Evolutionary conservation across 2,888 invertebrate genomes (phyloP).

Genomic region (Drosophila flavopinicola): DNA sequence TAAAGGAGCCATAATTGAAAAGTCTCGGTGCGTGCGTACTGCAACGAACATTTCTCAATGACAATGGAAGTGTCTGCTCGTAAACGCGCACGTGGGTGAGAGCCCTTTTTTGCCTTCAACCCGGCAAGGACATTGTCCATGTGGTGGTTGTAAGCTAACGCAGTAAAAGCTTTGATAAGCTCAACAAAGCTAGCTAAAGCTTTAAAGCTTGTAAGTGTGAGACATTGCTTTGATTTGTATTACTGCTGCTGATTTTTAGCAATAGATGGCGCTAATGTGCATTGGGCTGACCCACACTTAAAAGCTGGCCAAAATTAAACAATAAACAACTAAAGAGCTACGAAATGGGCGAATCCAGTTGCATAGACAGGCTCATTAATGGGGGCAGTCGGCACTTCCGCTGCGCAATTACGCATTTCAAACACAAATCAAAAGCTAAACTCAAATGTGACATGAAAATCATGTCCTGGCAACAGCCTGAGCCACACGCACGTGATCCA

Average conservation of each 20-base stretch:
- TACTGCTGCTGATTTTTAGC: background rate
- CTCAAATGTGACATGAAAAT: slow-evolving; percentile 61
- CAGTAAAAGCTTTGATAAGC: slow-evolving; percentile 35
- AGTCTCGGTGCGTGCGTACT: slow-evolving; percentile 68
- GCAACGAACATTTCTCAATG: slow-evolving; percentile 61
- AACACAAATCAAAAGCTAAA: slow-evolving; percentile 69
- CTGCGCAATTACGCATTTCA: slow-evolving; percentile 72
- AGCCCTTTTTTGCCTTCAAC: slow-evolving; percentile 7
- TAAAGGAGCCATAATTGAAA: slow-evolving; percentile 25
- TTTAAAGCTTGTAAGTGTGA: slow-evolving; percentile 13
- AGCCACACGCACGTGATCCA: slow-evolving; percentile 52
- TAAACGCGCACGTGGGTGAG: background rate
- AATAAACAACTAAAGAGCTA: slow-evolving; percentile 14
- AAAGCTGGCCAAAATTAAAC: slow-evolving; percentile 17
- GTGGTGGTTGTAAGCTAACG: slow-evolving; percentile 21
- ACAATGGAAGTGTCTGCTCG: slow-evolving; percentile 33
- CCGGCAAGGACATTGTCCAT: slow-evolving; percentile 42
- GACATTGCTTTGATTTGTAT: background rate
- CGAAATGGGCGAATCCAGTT: slow-evolving; percentile 25
- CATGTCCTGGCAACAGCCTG: slow-evolving; percentile 49
- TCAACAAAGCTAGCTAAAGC: background rate
- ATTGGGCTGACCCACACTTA: background rate
- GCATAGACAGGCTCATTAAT: slow-evolving; percentile 60
- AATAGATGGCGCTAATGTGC: slow-evolving; percentile 48
- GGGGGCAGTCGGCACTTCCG: slow-evolving; percentile 58